Conservation (phyloP, 2,797 vertebrate species). For the Sebastes miniatus region DNA sequence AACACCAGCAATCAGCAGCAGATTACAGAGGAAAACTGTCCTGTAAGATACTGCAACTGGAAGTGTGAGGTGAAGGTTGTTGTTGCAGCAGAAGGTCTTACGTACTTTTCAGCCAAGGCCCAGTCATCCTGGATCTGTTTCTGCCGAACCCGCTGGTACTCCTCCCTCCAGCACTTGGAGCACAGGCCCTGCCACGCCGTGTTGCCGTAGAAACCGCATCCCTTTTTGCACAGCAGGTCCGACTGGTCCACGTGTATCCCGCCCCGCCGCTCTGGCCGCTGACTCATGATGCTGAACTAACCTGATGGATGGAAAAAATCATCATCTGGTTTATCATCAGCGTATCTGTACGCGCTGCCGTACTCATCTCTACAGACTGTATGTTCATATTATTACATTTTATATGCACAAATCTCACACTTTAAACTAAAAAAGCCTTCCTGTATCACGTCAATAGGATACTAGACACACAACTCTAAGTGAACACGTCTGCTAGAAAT, state of each 20-base stretch:
- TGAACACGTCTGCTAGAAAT: neutral
- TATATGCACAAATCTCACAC: neutral
- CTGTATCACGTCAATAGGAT: neutral
- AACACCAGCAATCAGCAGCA: neutral
- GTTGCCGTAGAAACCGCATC: constrained; percentile 98
- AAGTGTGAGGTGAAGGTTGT: neutral
- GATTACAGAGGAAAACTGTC: neutral
- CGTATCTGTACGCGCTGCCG: neutral
- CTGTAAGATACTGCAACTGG: neutral
- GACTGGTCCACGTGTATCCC: constrained; percentile 98
- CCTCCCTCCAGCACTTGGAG: constrained; percentile 98
- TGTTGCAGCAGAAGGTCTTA: neutral
- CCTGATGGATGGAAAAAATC: constrained; percentile 22
- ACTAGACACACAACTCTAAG: neutral
- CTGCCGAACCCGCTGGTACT: constrained; percentile 94
- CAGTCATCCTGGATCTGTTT: constrained; percentile 98
- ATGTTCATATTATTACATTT: neutral
- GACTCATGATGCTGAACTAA: constrained; percentile 87
- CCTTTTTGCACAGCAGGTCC: constrained; percentile 96
- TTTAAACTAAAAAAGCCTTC: neutral
- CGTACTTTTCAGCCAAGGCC: constrained; percentile 94
- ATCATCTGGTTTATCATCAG: neutral
- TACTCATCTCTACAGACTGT: neutral
- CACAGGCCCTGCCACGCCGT: constrained; percentile 96
- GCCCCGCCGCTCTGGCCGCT: constrained; percentile 92